These are phyloP conservation scores for Wasmannia auropunctata DNA, from an alignment of 1,140 invertebrate genomes.

Conservation along the genomic window DNA sequence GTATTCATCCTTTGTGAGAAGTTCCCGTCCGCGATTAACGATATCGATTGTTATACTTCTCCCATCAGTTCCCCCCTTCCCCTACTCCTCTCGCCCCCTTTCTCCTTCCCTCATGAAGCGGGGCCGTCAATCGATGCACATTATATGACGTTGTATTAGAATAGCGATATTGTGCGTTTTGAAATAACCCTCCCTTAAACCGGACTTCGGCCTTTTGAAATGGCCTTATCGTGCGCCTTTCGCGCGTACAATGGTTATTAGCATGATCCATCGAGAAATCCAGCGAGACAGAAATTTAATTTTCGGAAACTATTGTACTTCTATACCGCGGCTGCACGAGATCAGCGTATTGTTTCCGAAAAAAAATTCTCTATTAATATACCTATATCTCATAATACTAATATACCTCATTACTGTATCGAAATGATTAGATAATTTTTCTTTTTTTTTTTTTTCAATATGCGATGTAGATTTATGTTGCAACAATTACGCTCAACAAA, in stretches of 20 bases:
- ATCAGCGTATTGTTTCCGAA: constrained; percentile 9
- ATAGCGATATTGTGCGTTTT: constrained; percentile 50
- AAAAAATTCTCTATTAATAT: not conserved
- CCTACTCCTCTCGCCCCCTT: too few species aligned
- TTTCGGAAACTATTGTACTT: constrained; percentile 19
- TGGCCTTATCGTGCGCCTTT: constrained; percentile 10
- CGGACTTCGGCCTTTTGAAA: constrained; percentile 22
- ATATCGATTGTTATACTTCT: constrained; percentile 59
- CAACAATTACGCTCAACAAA: too few species aligned
- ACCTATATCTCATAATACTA: too few species aligned
- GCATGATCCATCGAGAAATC: not conserved
- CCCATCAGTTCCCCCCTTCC: too few species aligned
- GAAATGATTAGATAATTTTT: not conserved
- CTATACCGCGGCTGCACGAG: not conserved
- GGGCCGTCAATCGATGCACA: constrained; percentile 22
- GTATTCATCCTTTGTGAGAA: constrained; percentile 67
- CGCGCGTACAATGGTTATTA: constrained; percentile 39
- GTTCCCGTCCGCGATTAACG: constrained; percentile 66
- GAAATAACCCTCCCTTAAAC: constrained; percentile 18
- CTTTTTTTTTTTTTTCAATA: not conserved
- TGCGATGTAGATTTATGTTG: too few species aligned
- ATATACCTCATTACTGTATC: not conserved
- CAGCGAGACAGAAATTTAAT: constrained; percentile 4
- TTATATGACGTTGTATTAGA: constrained; percentile 40
- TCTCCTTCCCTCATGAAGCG: too few species aligned